Percentiles rank a stretch among this genome's conserved stretches.
Evolutionary conservation across 30 jellyfish, hydroid and myxozoan genomes (phyloP).

Genomic region (Aurelia aurita): DNA sequence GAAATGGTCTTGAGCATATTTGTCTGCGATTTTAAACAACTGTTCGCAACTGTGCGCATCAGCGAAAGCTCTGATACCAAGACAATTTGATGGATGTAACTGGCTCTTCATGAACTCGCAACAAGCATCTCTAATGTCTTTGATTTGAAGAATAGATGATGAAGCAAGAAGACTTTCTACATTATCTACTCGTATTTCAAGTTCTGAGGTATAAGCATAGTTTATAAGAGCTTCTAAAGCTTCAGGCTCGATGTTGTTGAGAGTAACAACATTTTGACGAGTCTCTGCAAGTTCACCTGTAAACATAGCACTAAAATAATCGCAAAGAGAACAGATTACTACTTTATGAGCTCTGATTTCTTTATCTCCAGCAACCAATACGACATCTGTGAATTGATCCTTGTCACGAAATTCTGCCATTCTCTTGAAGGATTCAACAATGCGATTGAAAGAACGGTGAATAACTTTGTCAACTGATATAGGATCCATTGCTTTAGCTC

Average conservation of each 20-base stretch:
- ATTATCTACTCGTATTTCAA: conserved; percentile 90
- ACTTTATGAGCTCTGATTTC: conserved; percentile 90
- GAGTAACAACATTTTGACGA: conserved; percentile 86
- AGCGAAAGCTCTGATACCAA: conserved; percentile 95
- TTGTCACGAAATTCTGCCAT: conserved; percentile 82
- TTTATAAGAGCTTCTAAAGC: conserved; percentile 85
- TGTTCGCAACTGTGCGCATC: conserved; percentile 94
- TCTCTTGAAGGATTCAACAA: conserved; percentile 69
- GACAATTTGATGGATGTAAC: conserved; percentile 92
- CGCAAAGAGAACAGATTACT: conserved; percentile 85
- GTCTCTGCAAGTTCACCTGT: conserved; percentile 86
- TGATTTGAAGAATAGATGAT: conserved; percentile 85
- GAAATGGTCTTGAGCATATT: conserved; percentile 81
- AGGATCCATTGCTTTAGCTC: conserved; percentile 49
- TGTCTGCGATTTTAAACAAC: conserved; percentile 79
- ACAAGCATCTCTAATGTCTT: conserved; percentile 86
- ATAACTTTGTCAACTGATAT: conserved; percentile 78
- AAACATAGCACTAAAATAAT: conserved; percentile 91
- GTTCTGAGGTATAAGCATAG: conserved; percentile 87
- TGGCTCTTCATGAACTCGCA: conserved; percentile 94
- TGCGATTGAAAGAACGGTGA: conserved; percentile 54
- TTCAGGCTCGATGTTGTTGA: conserved; percentile 88
- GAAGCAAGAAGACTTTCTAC: conserved; percentile 94
- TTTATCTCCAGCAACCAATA: conserved; percentile 84
- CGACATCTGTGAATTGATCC: conserved; percentile 85